Evolutionary conservation across 2,888 invertebrate species (phyloP).

Genomic region (Cistogaster globosa): DNA sequence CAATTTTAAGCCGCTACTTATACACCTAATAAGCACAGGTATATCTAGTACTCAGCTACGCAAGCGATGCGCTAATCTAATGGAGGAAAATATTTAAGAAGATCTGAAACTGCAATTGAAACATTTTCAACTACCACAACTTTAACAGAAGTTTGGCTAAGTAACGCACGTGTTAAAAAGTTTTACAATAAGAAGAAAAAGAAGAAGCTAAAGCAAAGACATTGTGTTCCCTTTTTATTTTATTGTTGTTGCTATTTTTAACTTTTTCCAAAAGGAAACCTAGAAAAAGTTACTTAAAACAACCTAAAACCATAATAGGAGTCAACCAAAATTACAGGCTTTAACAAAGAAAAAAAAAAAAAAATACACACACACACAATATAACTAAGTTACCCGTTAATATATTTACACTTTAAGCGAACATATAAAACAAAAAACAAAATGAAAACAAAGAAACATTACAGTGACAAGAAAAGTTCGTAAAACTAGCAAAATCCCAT

Average conservation of each 20-base stretch:
- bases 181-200: neutral
- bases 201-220: too few species aligned
- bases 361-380: constrained; percentile 25
- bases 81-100: neutral
- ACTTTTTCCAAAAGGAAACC: too few species aligned
- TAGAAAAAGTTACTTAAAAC: neutral
- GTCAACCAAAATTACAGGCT: neutral
- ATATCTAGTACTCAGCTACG: too few species aligned
- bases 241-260: neutral
- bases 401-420: too few species aligned
- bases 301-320: neutral
- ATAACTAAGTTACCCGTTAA: constrained; percentile 13
- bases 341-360: too few species aligned
- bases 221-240: neutral
- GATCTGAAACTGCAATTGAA: too few species aligned
- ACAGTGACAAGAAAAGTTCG: neutral
- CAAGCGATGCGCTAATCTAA: neutral
- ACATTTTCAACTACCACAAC: too few species aligned
- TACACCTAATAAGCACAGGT: neutral
- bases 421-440: neutral
- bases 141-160: too few species aligned
- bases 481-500: too few species aligned
- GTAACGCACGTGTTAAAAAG: neutral
- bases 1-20: constrained; percentile 5
- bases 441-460: neutral